phyloP scores from a whole-genome alignment of 2,888 invertebrate genomes.

The Dendrolimus pini region DNA sequence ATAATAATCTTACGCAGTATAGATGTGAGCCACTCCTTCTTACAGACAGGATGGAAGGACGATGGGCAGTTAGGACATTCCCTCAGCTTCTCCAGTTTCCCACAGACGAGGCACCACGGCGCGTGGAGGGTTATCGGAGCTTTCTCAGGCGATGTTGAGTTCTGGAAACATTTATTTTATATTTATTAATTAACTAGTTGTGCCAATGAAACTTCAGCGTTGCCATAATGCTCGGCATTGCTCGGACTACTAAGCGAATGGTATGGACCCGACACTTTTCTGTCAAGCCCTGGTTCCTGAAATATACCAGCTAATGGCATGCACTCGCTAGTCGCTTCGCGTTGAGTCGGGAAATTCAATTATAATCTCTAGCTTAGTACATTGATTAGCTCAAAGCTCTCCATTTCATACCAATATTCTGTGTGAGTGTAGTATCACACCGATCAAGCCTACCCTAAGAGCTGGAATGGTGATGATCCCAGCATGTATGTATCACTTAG shows the following conservation, averaged over 20 bases:
- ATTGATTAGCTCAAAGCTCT: too few species aligned
- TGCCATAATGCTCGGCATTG: too few species aligned
- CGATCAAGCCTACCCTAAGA: too few species aligned
- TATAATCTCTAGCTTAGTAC: background rate
- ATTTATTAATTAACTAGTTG: background rate
- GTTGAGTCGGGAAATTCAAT: background rate
- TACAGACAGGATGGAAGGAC: slow-evolving; percentile 48
- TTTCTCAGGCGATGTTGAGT: slow-evolving; percentile 23
- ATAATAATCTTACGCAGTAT: slow-evolving; percentile 45
- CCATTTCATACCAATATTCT: too few species aligned
- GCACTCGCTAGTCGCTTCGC: too few species aligned
- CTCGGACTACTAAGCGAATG: too few species aligned
- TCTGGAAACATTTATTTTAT: slow-evolving; percentile 7
- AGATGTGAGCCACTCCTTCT: slow-evolving; percentile 51
- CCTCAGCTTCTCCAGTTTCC: slow-evolving; percentile 31
- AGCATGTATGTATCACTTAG: too few species aligned
- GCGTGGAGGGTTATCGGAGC: slow-evolving; percentile 36
- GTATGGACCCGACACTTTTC: too few species aligned
- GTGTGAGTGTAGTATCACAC: too few species aligned
- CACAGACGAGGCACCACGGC: slow-evolving; percentile 62
- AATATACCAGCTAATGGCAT: slow-evolving; percentile 1
- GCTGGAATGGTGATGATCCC: too few species aligned
- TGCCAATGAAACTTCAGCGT: too few species aligned
- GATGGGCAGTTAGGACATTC: slow-evolving; percentile 53
- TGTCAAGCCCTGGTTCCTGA: slow-evolving; percentile 10